Evolutionary conservation across 1,140 invertebrate genomes (phyloP).

Genomic region (Caenorhabditis tropicalis): DNA sequence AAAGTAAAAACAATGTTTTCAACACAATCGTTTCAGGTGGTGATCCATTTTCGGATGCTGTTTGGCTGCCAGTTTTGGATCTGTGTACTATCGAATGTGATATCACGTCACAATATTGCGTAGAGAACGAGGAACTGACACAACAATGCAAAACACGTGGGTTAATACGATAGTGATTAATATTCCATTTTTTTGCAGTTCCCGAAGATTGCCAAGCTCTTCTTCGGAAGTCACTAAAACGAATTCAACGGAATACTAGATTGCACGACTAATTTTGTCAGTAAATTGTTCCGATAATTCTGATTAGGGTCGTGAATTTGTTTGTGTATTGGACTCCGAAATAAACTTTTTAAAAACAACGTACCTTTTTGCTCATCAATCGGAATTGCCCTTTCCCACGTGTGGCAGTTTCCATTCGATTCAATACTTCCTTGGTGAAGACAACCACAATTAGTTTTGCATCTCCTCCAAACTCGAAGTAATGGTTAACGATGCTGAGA

Average conservation of each 20-base stretch:
- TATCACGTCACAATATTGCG: conserved; percentile 44
- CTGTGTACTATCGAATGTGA: conserved; percentile 49
- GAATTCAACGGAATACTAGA: background rate
- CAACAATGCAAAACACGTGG: conserved; percentile 52
- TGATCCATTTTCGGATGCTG: conserved; percentile 53
- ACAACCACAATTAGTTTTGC: background rate
- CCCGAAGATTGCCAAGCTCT: conserved; percentile 41
- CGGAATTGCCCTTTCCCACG: conserved; percentile 31
- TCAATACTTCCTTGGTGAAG: conserved; percentile 43
- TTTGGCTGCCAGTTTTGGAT: conserved; percentile 54
- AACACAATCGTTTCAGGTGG: conserved; percentile 29
- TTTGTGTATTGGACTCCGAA: too few species aligned
- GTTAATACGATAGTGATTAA: background rate
- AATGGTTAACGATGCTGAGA: background rate
- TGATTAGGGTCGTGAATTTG: too few species aligned
- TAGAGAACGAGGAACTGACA: conserved; percentile 52
- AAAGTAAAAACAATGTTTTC: background rate
- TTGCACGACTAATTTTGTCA: too few species aligned
- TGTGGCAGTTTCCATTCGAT: conserved; percentile 22
- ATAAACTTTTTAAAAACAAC: background rate
- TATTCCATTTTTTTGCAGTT: background rate
- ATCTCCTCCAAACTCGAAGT: background rate
- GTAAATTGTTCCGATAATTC: too few species aligned
- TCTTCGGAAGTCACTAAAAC: background rate
- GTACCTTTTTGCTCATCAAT: conserved; percentile 44